These are phyloP conservation scores for Noctua janthina DNA, from an alignment of 2,888 invertebrate species.

Conservation along the genomic window DNA sequence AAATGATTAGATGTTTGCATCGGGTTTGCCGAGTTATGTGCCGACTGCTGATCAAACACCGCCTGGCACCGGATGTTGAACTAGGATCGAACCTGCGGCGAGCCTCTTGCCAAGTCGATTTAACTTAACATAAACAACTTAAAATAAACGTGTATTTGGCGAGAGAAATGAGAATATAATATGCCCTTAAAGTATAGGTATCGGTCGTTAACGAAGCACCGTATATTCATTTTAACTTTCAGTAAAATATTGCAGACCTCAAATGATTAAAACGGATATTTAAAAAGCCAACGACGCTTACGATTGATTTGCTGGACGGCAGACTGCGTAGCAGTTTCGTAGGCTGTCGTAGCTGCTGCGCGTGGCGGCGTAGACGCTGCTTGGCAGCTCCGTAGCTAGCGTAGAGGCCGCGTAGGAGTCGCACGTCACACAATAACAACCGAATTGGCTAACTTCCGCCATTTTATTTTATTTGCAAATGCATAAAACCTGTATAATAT, in stretches of 20 bases:
- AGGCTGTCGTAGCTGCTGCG: not conserved
- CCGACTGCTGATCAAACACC: constrained; percentile 16
- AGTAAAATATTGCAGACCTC: not conserved
- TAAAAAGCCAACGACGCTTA: not conserved
- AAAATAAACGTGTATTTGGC: too few relatives aligned
- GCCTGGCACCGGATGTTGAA: constrained; percentile 46
- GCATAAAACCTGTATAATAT: too few relatives aligned
- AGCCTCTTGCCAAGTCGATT: constrained; percentile 4
- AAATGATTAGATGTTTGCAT: constrained; percentile 22
- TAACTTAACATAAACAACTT: too few relatives aligned
- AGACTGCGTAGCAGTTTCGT: constrained; percentile 8
- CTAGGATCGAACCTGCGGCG: constrained; percentile 37
- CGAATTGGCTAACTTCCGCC: too few relatives aligned
- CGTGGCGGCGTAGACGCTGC: not conserved
- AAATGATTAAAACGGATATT: not conserved
- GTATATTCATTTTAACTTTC: not conserved
- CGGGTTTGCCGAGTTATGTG: constrained; percentile 16
- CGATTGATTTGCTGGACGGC: not conserved
- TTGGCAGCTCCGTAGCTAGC: not conserved
- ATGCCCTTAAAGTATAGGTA: too few relatives aligned
- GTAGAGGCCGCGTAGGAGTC: not conserved
- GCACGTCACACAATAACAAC: not conserved
- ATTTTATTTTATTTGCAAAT: too few relatives aligned
- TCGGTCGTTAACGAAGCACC: too few relatives aligned
- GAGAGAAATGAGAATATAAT: too few relatives aligned